A percentile compares a stretch with the other conserved stretches of the same genome.
These are phyloP conservation scores for Urocyon cinereoargenteus DNA, from an alignment of 2,797 vertebrate genomes.

Conservation along the genomic window DNA sequence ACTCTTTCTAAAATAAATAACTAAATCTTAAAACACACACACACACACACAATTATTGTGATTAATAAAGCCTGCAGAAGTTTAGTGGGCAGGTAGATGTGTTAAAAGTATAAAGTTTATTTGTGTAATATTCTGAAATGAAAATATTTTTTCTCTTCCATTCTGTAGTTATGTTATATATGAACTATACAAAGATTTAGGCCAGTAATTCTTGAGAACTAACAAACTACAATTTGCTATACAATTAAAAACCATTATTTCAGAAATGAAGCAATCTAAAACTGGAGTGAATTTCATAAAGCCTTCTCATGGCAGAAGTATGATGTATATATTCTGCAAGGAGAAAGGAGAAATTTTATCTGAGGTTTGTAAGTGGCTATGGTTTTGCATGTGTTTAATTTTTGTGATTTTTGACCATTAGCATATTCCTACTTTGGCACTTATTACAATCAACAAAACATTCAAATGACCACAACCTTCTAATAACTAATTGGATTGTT, in stretches of 20 bases:
- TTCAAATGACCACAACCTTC: neutral
- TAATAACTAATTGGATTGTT: neutral
- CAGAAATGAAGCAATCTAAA: conserved; percentile 5
- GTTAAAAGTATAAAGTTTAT: neutral
- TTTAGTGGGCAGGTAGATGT: neutral
- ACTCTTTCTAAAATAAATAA: neutral
- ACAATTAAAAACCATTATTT: neutral
- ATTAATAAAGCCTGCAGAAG: neutral
- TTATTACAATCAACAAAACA: conserved; percentile 26
- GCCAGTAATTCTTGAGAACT: conserved; percentile 4
- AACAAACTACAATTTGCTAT: neutral
- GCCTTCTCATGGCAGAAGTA: neutral
- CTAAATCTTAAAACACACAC: neutral
- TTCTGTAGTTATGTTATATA: neutral
- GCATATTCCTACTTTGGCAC: neutral
- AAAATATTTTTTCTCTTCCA: neutral
- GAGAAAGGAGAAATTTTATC: neutral
- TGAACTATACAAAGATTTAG: conserved; percentile 18
- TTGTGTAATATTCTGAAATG: neutral
- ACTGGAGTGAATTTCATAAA: neutral
- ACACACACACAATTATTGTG: neutral
- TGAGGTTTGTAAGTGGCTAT: neutral
- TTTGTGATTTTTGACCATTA: neutral
- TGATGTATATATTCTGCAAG: neutral
- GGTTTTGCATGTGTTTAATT: neutral